Evolutionary conservation across 2,888 invertebrate genomes (phyloP).

Genomic region (Formica aserva): DNA sequence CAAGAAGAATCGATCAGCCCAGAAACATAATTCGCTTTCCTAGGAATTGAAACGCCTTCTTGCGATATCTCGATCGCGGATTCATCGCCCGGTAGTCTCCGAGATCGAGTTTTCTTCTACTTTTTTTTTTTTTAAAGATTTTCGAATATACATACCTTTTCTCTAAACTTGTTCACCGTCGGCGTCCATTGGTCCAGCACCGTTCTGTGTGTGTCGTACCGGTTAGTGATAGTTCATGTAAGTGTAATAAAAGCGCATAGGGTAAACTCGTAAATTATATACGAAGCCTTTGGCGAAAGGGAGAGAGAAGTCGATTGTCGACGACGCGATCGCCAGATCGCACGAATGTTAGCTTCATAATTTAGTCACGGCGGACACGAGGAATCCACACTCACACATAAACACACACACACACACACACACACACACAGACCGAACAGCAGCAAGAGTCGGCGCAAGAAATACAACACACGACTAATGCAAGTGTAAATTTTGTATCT

Average conservation of each 20-base stretch:
- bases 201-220: slow-evolving; percentile 82
- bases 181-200: slow-evolving; percentile 60
- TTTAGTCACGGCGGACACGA: slow-evolving; percentile 34
- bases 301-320: slow-evolving; percentile 30
- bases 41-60: slow-evolving; percentile 31
- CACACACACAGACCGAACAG: slow-evolving; percentile 10
- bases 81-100: neutral
- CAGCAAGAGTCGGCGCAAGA: slow-evolving; percentile 30
- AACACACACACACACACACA: neutral
- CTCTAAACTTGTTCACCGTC: slow-evolving; percentile 1
- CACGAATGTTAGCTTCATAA: slow-evolving; percentile 56
- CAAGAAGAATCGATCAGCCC: neutral
- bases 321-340: slow-evolving; percentile 42
- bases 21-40: slow-evolving; percentile 7
- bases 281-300: slow-evolving; percentile 61
- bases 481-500: slow-evolving; percentile 84
- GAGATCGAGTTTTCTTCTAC: slow-evolving; percentile 1
- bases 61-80: slow-evolving; percentile 3
- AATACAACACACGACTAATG: slow-evolving; percentile 26
- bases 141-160: neutral
- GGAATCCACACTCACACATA: neutral
- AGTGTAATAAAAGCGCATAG: slow-evolving; percentile 70
- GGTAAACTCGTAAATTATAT: slow-evolving; percentile 57
- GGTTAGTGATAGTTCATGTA: slow-evolving; percentile 75
- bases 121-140: neutral